These are phyloP conservation scores for Elegia similella DNA, from an alignment of 2,888 invertebrate genomes.

Conservation along the genomic window DNA sequence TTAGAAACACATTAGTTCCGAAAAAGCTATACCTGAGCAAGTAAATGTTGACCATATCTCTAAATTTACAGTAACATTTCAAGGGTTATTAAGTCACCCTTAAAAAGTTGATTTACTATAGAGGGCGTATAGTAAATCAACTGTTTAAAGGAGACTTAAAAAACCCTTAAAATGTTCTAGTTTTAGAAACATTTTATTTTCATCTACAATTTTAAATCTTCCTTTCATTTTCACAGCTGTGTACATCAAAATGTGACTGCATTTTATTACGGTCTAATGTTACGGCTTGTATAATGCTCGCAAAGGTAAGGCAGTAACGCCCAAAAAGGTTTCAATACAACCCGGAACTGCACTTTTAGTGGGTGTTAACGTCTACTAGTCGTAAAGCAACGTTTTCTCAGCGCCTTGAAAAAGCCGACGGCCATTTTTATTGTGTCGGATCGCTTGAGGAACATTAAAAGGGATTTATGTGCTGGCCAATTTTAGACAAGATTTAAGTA, in stretches of 20 bases:
- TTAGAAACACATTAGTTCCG: too few species aligned
- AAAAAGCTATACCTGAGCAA: too few species aligned
- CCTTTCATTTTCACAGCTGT: not conserved
- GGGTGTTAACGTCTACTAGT: constrained; percentile 42
- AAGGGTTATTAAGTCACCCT: too few species aligned
- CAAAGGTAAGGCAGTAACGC: not conserved
- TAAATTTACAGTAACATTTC: too few species aligned
- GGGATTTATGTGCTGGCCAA: constrained; percentile 55
- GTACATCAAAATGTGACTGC: not conserved
- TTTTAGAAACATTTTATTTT: too few species aligned
- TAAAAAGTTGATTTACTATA: too few species aligned
- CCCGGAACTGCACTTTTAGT: constrained; percentile 38
- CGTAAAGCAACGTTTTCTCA: constrained; percentile 45
- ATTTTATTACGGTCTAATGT: not conserved
- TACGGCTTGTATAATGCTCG: not conserved
- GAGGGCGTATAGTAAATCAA: too few species aligned
- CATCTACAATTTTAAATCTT: too few species aligned
- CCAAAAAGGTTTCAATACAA: constrained; percentile 19
- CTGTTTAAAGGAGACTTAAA: too few species aligned
- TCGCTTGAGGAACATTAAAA: constrained; percentile 58
- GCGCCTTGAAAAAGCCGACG: constrained; percentile 42
- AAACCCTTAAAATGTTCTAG: too few species aligned
- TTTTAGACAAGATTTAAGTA: constrained; percentile 62
- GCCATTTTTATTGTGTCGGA: constrained; percentile 48
- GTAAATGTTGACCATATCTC: too few species aligned